A percentile compares a stretch with the other conserved stretches of the same genome.
Evolutionary conservation across 2,113 vertebrate genomes (phyloP).

Genomic region (Stigmatopora nigra): DNA sequence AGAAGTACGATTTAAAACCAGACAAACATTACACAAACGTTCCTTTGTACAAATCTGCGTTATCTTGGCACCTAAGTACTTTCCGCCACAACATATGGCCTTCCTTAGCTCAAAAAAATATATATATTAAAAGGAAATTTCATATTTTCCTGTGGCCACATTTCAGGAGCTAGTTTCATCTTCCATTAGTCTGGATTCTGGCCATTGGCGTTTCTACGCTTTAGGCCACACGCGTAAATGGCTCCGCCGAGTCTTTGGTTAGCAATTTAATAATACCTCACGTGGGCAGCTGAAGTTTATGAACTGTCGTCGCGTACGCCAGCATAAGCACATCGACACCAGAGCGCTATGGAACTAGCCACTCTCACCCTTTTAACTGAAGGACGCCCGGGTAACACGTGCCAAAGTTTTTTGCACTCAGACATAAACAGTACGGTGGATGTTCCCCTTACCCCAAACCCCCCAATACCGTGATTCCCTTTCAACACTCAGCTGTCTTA

Average conservation of each 20-base stretch:
- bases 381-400: conserved; percentile 38
- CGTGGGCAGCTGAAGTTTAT: conserved; percentile 26
- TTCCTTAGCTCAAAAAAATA: conserved; percentile 26
- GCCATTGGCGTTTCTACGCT: conserved; percentile 52
- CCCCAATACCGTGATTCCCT: conserved; percentile 43
- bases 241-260: conserved; percentile 57
- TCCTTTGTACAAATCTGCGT: conserved; percentile 56
- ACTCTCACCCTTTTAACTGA: conserved; percentile 49
- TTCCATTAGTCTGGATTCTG: conserved; percentile 50
- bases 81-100: conserved; percentile 60
- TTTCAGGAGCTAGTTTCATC: conserved; percentile 45
- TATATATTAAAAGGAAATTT: conserved; percentile 8
- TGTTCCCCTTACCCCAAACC: no score
- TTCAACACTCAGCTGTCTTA: conserved; percentile 56
- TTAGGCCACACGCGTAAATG: conserved; percentile 45
- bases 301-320: conserved; percentile 18
- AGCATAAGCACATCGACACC: conserved; percentile 30
- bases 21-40: conserved; percentile 49
- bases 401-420: conserved; percentile 27
- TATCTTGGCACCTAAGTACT: conserved; percentile 67
- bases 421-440: conserved; percentile 23
- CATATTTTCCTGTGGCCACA: conserved; percentile 53
- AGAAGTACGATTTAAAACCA: conserved; percentile 53
- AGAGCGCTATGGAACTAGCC: conserved; percentile 24
- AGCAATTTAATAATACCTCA: conserved; percentile 46